Evolutionary conservation across 2,888 invertebrate genomes (phyloP), one percentile per base, ranked within the genome.

Genomic region (Apocheima hispidaria): DNA sequence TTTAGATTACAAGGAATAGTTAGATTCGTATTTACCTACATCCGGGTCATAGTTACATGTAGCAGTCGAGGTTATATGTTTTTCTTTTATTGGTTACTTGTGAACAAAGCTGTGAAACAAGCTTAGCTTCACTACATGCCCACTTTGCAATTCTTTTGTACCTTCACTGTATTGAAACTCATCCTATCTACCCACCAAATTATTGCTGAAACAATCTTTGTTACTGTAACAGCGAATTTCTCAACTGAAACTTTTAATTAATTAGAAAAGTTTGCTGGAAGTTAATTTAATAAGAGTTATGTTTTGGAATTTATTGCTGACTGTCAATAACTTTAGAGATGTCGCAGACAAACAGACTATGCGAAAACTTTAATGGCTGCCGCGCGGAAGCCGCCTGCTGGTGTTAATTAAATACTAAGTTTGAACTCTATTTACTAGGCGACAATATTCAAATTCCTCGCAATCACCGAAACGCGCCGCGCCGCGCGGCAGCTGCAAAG

Each of bases 181-280:
- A 48, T 43, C 26, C 10, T 18, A 30, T 10, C 10, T 43, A 20
- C 55, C 46, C 51, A n/a, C n/a, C n/a, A n/a, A n/a, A n/a, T n/a
- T n/a, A 40, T 50, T 51, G 35, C 36, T 57, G 21, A 51, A 50
- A 14, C 50, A 36, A 66, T 73, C 64, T 73, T 71, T 58, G 68
- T 63, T 68, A 38, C 51, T 50, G 66, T 6, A 21, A 21, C 38
- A 28, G 1, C 63, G 66, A 73, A 66, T 70, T 71, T 70, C 71
- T 73, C 68, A 71, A 77, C 70, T 70, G 51, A 35, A 77, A 77
- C 63, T 76, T 77, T 75, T 71, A 71, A 75, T 77, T 75, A 79
- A 79, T 79, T 74, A 70, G 62, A 64, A 52, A 69, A 73, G 65
- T 79, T 78, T 59, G 55, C 62, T 21, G 9, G 30, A 20, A 65